Conservation (phyloP, 2,113 vertebrate species). For the Notechis scutatus region DNA sequence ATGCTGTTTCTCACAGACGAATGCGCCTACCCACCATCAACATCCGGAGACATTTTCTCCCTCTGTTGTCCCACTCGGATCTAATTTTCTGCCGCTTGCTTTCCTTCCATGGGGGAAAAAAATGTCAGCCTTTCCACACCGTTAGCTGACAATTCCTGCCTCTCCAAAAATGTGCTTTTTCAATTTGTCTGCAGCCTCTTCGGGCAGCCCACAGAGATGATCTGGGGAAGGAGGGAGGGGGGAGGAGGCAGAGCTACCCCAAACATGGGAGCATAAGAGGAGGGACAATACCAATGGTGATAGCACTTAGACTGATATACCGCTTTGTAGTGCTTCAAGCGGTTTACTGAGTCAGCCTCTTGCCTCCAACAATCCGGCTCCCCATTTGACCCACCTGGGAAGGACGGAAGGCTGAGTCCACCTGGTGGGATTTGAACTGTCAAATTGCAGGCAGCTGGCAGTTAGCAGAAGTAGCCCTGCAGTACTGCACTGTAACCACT, state of each 20-base stretch:
- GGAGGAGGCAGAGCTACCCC: neutral
- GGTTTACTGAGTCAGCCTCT: no score
- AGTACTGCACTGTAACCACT: no score
- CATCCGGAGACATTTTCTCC: neutral
- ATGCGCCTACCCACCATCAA: neutral
- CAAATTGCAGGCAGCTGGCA: no score
- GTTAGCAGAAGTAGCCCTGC: no score
- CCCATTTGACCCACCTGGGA: no score
- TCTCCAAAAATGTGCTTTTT: constrained; percentile 35
- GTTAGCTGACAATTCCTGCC: constrained; percentile 51
- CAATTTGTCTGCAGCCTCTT: constrained; percentile 56
- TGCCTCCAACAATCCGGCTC: no score
- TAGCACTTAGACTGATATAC: no score
- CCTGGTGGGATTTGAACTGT: no score
- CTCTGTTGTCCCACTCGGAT: constrained; percentile 18
- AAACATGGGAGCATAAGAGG: neutral
- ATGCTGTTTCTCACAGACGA: neutral
- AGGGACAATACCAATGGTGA: no score
- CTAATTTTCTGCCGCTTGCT: constrained; percentile 43
- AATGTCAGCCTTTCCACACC: constrained; percentile 38
- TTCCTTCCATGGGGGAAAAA: neutral
- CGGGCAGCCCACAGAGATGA: constrained; percentile 51
- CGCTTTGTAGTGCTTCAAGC: no score
- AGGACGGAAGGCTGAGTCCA: no score
- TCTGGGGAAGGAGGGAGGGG: constrained; percentile 33